phyloP scores from a whole-genome alignment of 2,797 vertebrate genomes.

The Avahi laniger region DNA sequence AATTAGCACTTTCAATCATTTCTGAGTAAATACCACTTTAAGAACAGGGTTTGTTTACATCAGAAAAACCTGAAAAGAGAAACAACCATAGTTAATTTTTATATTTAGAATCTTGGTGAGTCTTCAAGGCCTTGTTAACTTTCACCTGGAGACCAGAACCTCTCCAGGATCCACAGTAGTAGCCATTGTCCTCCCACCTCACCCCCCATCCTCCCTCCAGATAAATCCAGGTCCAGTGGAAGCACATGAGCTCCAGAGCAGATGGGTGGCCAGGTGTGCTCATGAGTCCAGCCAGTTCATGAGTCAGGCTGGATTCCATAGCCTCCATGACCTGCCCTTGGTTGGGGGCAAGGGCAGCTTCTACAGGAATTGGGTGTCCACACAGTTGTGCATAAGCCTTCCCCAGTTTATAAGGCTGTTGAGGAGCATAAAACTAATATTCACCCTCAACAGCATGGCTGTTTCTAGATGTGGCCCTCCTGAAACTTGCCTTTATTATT shows the following conservation, averaged over 20 bases:
- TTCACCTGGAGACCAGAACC: neutral
- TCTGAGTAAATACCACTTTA: slow-evolving; percentile 14
- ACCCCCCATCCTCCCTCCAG: neutral
- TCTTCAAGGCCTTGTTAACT: neutral
- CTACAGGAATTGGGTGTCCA: neutral
- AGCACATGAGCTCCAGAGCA: neutral
- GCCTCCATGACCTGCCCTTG: neutral
- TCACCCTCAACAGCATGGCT: neutral
- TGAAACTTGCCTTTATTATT: neutral
- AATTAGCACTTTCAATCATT: slow-evolving; percentile 29
- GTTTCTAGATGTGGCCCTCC: neutral
- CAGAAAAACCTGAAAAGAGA: slow-evolving; percentile 14
- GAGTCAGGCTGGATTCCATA: neutral
- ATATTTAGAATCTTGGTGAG: neutral
- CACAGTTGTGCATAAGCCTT: neutral
- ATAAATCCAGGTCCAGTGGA: neutral
- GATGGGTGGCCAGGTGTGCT: slow-evolving; percentile 56
- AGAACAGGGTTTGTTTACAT: slow-evolving; percentile 2
- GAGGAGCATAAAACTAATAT: neutral
- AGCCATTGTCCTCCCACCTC: neutral
- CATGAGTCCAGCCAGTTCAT: neutral
- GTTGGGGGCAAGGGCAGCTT: neutral
- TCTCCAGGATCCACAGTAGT: neutral
- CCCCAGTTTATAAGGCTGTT: neutral
- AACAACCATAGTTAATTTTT: neutral